phyloP scores from a whole-genome alignment of 2,113 vertebrate species.

The Salvelinus sp. region DNA sequence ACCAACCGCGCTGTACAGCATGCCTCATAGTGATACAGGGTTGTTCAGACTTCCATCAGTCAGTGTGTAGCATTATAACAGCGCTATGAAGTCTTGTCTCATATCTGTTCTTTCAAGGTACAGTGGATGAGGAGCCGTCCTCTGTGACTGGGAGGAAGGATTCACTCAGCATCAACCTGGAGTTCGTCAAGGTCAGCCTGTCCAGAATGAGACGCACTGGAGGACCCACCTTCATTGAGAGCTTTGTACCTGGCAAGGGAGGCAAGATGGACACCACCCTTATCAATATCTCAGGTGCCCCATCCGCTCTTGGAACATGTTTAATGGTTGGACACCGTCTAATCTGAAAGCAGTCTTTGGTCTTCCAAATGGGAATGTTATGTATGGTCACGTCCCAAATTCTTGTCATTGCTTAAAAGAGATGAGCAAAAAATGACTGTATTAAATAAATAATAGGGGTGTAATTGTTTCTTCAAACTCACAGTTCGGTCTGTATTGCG shows the following conservation, averaged over 20 bases:
- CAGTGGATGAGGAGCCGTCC: slow-evolving; percentile 91
- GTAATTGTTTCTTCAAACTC: too few species aligned
- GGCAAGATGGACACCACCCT: slow-evolving; percentile 95
- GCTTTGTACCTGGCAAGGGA: slow-evolving; percentile 80
- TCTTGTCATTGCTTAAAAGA: too few species aligned
- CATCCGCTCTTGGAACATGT: slow-evolving; percentile 10
- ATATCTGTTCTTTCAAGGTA: slow-evolving; percentile 69
- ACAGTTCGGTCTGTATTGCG: too few species aligned
- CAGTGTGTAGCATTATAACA: not conserved
- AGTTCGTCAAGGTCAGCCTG: slow-evolving; percentile 98
- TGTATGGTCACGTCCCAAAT: too few species aligned
- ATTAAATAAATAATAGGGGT: too few species aligned
- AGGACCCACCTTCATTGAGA: slow-evolving; percentile 89
- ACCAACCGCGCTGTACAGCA: too few species aligned
- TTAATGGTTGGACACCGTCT: too few species aligned
- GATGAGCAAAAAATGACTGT: too few species aligned
- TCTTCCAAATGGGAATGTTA: too few species aligned
- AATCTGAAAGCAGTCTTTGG: too few species aligned
- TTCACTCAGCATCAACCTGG: slow-evolving; percentile 96
- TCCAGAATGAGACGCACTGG: slow-evolving; percentile 92
- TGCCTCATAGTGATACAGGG: too few species aligned
- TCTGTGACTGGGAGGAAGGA: slow-evolving; percentile 98
- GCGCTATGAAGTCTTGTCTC: not conserved
- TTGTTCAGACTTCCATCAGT: too few species aligned
- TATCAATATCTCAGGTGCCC: slow-evolving; percentile 96